These are phyloP conservation scores for Trichogramma pretiosum DNA, from an alignment of 1,140 invertebrate species.

Conservation along the genomic window DNA sequence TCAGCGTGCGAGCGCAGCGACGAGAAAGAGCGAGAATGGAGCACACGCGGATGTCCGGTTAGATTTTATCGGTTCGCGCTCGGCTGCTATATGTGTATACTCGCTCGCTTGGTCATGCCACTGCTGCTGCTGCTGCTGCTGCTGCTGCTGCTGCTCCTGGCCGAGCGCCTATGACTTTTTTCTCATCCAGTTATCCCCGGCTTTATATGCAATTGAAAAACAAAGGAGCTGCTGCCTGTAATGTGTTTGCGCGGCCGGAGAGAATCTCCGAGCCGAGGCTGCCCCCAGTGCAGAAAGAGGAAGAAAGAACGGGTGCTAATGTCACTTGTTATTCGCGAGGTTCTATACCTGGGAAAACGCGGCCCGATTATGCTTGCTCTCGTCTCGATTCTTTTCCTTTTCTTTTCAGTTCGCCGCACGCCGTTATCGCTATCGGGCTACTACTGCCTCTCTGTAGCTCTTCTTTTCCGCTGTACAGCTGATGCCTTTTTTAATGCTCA, in stretches of 20 bases:
- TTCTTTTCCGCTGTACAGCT: too few species aligned
- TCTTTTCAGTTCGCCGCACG: too few species aligned
- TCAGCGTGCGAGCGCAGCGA: conserved; percentile 22
- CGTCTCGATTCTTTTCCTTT: too few species aligned
- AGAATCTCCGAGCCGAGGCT: neutral
- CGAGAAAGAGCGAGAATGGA: conserved; percentile 9
- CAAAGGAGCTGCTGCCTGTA: conserved; percentile 7
- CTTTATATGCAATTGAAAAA: conserved; percentile 12
- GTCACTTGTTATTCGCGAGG: neutral
- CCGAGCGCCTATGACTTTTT: too few species aligned
- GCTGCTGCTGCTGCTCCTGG: too few species aligned
- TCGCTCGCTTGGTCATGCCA: too few species aligned
- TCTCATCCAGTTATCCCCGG: conserved; percentile 13
- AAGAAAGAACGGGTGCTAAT: neutral
- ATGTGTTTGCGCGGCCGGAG: neutral
- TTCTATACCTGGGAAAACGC: neutral
- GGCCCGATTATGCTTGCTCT: neutral
- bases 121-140: too few species aligned
- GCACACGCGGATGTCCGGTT: neutral
- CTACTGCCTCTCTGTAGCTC: too few species aligned
- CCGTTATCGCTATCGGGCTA: too few species aligned
- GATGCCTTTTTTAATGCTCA: too few species aligned
- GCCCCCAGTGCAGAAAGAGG: neutral
- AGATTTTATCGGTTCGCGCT: conserved; percentile 15
- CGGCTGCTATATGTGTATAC: too few species aligned